These are phyloP conservation scores for Shinisaurus crocodilurus DNA, from an alignment of 2,113 vertebrate genomes.

Conservation along the genomic window DNA sequence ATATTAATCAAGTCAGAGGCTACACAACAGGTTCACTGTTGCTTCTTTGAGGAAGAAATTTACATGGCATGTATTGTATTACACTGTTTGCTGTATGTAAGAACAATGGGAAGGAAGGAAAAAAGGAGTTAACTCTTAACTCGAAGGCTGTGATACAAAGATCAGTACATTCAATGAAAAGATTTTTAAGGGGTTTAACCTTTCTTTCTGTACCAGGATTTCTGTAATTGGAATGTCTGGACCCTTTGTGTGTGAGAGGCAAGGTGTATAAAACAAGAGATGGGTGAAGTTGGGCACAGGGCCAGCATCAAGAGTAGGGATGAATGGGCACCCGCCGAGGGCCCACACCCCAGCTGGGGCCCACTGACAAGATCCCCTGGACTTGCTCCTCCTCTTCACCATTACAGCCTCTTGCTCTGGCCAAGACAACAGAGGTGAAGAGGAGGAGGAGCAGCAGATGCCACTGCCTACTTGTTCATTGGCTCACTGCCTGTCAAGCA, in stretches of 20 bases:
- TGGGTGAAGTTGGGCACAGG: not conserved
- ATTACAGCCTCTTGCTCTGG: too few relatives aligned
- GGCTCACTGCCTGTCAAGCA: too few relatives aligned
- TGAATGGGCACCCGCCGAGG: too few relatives aligned
- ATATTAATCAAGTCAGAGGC: constrained; percentile 18
- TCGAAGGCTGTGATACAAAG: not conserved
- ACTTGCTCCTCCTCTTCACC: too few relatives aligned
- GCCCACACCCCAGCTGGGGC: too few relatives aligned
- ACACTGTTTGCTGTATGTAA: not conserved
- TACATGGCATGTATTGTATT: not conserved
- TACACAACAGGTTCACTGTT: not conserved
- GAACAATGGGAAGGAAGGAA: not conserved
- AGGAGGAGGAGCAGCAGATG: too few relatives aligned
- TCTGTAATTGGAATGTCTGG: not conserved
- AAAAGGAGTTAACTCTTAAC: not conserved
- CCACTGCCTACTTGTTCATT: too few relatives aligned
- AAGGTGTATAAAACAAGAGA: not conserved
- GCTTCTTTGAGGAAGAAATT: not conserved
- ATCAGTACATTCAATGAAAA: not conserved
- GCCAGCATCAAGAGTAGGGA: too few relatives aligned
- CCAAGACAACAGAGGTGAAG: too few relatives aligned
- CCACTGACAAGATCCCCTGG: too few relatives aligned
- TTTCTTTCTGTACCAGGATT: not conserved
- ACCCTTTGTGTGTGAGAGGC: too few relatives aligned
- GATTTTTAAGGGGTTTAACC: not conserved